Percentiles rank a stretch among this genome's conserved stretches.
Conservation (phyloP, 2,113 vertebrate genomes). For the Equus quagga region DNA sequence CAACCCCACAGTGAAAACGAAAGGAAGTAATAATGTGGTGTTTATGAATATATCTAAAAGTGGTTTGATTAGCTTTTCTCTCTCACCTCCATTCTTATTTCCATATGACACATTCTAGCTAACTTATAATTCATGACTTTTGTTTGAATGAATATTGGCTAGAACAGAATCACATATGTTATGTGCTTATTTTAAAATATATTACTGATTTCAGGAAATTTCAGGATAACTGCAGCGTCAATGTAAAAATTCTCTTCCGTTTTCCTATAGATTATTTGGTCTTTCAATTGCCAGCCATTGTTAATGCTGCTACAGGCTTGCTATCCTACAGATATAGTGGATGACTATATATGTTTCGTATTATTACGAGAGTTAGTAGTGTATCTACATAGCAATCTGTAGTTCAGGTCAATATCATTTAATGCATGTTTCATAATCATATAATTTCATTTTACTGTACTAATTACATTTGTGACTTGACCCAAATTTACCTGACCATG, state of each 20-base stretch:
- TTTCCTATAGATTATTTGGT: conserved; percentile 40
- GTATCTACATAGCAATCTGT: neutral
- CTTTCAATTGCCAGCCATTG: neutral
- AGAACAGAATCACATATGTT: neutral
- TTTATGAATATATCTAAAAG: conserved; percentile 35
- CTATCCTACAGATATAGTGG: neutral
- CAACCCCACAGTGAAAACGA: neutral
- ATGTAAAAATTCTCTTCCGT: neutral
- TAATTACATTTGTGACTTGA: conserved; percentile 40
- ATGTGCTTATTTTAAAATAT: conserved; percentile 43
- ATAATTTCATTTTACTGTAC: conserved; percentile 39
- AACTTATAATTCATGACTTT: neutral
- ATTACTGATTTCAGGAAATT: conserved; percentile 42
- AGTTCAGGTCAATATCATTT: conserved; percentile 29
- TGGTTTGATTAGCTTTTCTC: neutral
- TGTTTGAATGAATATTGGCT: conserved; percentile 32
- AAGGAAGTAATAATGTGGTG: neutral
- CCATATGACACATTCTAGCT: neutral
- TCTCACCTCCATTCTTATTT: neutral
- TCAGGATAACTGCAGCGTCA: neutral
- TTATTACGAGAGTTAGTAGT: neutral
- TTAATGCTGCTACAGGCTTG: neutral
- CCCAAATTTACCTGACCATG: neutral
- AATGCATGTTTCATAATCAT: conserved; percentile 33
- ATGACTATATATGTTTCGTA: neutral